A percentile compares a stretch with the other conserved stretches of the same genome.
These are phyloP conservation scores for Euphydryas editha DNA, from an alignment of 2,888 invertebrate genomes.

Conservation along the genomic window DNA sequence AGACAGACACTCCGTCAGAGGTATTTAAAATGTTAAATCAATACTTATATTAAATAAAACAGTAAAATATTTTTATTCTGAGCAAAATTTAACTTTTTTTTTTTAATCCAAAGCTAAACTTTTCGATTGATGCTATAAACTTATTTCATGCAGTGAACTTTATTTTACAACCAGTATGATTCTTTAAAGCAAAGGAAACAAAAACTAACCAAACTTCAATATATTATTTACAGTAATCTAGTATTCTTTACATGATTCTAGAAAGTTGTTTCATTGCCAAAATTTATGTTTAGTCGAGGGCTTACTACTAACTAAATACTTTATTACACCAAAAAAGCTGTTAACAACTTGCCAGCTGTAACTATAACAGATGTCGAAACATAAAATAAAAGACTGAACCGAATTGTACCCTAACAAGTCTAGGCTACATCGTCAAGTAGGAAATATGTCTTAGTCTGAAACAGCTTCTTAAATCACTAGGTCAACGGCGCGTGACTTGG, in stretches of 20 bases:
- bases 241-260: constrained; percentile 3
- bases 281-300: constrained; percentile 9
- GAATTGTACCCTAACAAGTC: constrained; percentile 30
- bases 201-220: constrained; percentile 3
- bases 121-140: too few species aligned
- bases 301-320: constrained; percentile 8
- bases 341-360: constrained; percentile 15
- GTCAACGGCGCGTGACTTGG: constrained; percentile 46
- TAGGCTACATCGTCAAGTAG: constrained; percentile 41
- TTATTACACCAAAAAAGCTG: constrained; percentile 8
- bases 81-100: not conserved
- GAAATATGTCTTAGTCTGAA: constrained; percentile 43
- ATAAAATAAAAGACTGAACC: constrained; percentile 26
- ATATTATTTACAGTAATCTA: not conserved
- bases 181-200: not conserved
- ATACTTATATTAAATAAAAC: too few species aligned
- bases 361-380: constrained; percentile 27
- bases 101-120: too few species aligned
- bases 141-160: not conserved
- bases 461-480: constrained; percentile 44
- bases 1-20: too few species aligned
- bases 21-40: too few species aligned
- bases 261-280: constrained; percentile 13
- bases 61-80: not conserved
- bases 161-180: not conserved